Conservation (phyloP, 2,113 vertebrate species). For the Cinclus cinclus region DNA sequence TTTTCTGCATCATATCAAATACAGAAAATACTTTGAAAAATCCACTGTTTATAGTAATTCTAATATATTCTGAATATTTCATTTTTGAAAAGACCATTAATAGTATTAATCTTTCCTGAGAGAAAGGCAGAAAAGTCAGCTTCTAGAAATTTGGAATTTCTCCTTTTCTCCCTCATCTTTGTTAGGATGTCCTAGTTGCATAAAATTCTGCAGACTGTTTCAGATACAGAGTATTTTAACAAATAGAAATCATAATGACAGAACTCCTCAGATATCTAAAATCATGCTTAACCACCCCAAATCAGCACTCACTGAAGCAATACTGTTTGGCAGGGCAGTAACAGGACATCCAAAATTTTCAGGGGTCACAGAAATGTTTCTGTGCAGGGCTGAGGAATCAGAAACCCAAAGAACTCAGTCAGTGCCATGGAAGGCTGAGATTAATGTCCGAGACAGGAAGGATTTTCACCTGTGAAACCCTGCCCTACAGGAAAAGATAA, state of each 20-base stretch:
- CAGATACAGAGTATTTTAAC: neutral
- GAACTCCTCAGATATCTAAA: neutral
- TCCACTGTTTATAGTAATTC: neutral
- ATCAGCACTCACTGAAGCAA: neutral
- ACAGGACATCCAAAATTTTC: neutral
- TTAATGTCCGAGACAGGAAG: neutral
- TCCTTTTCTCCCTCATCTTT: neutral
- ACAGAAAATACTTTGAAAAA: neutral
- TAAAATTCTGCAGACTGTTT: neutral
- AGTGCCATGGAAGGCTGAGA: neutral
- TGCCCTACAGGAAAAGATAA: neutral
- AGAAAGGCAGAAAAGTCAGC: slow-evolving; percentile 44
- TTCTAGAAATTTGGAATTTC: slow-evolving; percentile 44
- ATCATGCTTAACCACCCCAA: neutral
- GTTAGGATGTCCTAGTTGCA: slow-evolving; percentile 1
- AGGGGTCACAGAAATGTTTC: neutral
- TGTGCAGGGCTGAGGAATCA: neutral
- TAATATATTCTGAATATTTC: slow-evolving; percentile 35
- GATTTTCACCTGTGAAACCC: neutral
- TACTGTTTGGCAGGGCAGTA: neutral
- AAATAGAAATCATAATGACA: neutral
- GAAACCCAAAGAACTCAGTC: neutral
- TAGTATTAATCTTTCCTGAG: slow-evolving; percentile 43
- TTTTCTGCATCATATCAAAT: neutral
- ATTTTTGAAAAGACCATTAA: slow-evolving; percentile 40